Conservation (phyloP, 2,113 vertebrate genomes). For the Murina feae region DNA sequence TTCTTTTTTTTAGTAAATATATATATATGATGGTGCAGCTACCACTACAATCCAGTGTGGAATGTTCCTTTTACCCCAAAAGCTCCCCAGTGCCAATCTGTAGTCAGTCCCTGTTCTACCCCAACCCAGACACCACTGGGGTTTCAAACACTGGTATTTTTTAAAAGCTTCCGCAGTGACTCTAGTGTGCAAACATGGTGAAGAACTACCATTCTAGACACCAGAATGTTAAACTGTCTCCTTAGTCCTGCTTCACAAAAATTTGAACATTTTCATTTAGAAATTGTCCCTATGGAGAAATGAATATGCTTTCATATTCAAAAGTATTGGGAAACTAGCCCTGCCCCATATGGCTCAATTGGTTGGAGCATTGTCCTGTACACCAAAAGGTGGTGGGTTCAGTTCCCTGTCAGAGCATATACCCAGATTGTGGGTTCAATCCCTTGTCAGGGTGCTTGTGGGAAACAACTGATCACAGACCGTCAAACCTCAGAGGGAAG, state of each 20-base stretch:
- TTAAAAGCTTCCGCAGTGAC: neutral
- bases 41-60: neutral
- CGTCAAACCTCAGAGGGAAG: too few species aligned
- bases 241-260: slow-evolving; percentile 28
- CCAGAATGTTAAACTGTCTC: neutral
- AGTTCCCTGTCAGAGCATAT: neutral
- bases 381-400: neutral
- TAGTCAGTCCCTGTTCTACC: neutral
- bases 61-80: neutral
- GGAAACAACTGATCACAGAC: neutral
- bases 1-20: neutral
- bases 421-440: neutral
- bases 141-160: neutral
- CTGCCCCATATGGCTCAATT: neutral
- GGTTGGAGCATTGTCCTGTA: neutral
- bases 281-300: neutral
- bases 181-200: neutral
- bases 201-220: neutral
- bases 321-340: neutral
- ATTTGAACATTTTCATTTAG: neutral
- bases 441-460: neutral
- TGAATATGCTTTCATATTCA: neutral
- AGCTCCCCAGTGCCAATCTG: neutral
- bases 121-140: neutral
- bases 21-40: neutral